Evolutionary conservation across 2,888 invertebrate genomes (phyloP).

Genomic region (Eristalis tenax): DNA sequence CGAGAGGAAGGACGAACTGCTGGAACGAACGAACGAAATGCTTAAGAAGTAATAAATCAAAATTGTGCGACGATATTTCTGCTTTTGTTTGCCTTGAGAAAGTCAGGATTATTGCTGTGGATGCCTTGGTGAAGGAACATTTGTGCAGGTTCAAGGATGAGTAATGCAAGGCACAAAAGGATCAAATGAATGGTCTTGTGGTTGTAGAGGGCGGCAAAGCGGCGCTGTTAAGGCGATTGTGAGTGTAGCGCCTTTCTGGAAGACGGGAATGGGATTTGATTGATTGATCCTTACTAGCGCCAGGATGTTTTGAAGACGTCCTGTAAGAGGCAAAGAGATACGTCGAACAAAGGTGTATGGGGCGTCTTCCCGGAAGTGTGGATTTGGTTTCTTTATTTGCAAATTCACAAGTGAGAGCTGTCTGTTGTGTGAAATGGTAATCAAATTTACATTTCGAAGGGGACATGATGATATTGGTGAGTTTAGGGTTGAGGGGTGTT

Average conservation of each 20-base stretch:
- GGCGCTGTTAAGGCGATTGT: conserved; percentile 36
- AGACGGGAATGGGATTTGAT: neutral
- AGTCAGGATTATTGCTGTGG: conserved; percentile 59
- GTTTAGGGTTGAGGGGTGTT: no score
- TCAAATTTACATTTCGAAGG: neutral
- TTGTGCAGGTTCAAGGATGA: conserved; percentile 44
- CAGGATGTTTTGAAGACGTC: conserved; percentile 32
- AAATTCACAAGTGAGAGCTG: neutral
- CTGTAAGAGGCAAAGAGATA: neutral
- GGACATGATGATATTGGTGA: neutral
- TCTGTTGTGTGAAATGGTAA: neutral
- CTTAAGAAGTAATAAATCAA: conserved; percentile 67
- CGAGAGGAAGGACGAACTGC: neutral
- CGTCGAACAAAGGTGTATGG: neutral
- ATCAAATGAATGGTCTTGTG: conserved; percentile 63
- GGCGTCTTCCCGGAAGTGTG: neutral
- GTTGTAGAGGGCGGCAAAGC: conserved; percentile 42
- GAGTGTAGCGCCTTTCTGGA: conserved; percentile 26
- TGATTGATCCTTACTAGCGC: conserved; percentile 46
- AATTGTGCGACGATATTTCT: conserved; percentile 62
- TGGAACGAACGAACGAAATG: conserved; percentile 37
- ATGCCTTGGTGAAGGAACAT: conserved; percentile 30
- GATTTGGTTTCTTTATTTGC: neutral
- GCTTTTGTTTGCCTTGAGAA: conserved; percentile 51
- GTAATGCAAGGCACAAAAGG: conserved; percentile 53